Conservation (phyloP, 2,888 invertebrate genomes). For the Pedicia rivosa region DNA sequence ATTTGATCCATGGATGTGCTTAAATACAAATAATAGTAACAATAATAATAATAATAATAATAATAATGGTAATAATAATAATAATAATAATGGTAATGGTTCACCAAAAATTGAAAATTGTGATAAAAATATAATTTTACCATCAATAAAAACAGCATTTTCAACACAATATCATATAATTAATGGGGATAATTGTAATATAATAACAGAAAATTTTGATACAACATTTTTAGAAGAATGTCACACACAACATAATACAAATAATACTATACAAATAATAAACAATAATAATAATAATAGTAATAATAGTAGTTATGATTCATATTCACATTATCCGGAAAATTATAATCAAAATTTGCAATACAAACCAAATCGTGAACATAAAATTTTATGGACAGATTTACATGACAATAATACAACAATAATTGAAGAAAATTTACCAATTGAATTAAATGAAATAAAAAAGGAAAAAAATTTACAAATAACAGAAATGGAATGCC, state of each 20-base stretch:
- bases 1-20: conserved; percentile 27
- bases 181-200: conserved; percentile 9
- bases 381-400: conserved; percentile 26
- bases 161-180: conserved; percentile 1
- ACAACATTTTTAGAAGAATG: conserved; percentile 8
- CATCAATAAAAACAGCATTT: conserved; percentile 28
- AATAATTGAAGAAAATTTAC: conserved; percentile 20
- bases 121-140: conserved; percentile 17
- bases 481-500: conserved; percentile 34
- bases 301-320: conserved; percentile 12
- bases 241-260: background rate
- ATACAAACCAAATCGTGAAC: conserved; percentile 27
- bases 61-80: conserved; percentile 1
- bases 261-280: no score
- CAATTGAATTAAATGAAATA: conserved; percentile 7
- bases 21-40: conserved; percentile 9
- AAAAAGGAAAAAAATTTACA: conserved; percentile 7
- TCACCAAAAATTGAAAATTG: conserved; percentile 10
- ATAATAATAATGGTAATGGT: background rate
- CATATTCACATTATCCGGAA: conserved; percentile 19
- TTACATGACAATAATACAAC: conserved; percentile 12
- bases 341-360: conserved; percentile 20
- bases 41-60: conserved; percentile 1
- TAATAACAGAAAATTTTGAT: conserved; percentile 10
- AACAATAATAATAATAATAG: background rate